A percentile compares a stretch with the other conserved stretches of the same genome.
Conservation (phyloP, 2,888 invertebrate genomes). For the Diarsia dahlii region DNA sequence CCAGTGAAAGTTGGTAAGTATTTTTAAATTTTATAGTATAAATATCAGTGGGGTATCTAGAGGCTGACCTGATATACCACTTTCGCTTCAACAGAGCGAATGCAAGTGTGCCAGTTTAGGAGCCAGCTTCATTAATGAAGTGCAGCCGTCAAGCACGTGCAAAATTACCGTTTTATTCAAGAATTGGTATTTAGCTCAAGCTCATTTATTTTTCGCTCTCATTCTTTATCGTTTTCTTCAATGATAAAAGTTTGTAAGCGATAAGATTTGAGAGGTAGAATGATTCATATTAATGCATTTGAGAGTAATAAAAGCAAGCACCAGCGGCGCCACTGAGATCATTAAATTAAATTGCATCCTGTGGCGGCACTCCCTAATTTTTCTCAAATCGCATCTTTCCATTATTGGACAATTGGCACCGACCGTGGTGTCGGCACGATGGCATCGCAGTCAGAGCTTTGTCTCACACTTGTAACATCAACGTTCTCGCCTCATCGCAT, state of each 20-base stretch:
- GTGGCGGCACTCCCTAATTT: slow-evolving; percentile 53
- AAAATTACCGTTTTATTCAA: slow-evolving; percentile 28
- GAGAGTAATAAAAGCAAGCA: slow-evolving; percentile 37
- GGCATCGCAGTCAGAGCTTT: slow-evolving; percentile 57
- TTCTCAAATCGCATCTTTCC: slow-evolving; percentile 55
- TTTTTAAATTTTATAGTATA: slow-evolving; percentile 48
- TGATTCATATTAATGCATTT: slow-evolving; percentile 45
- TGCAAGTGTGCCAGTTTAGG: slow-evolving; percentile 69
- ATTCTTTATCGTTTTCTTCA: slow-evolving; percentile 28
- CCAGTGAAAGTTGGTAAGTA: slow-evolving; percentile 64
- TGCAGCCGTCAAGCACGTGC: slow-evolving; percentile 10
- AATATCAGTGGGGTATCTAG: slow-evolving; percentile 51
- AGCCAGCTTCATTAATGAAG: slow-evolving; percentile 41
- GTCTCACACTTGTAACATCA: slow-evolving; percentile 70
- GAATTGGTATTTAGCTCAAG: slow-evolving; percentile 25
- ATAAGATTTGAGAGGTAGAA: slow-evolving; percentile 37
- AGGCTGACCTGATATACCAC: slow-evolving; percentile 70
- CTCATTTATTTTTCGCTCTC: slow-evolving; percentile 16
- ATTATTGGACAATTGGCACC: slow-evolving; percentile 61
- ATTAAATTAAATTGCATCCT: slow-evolving; percentile 58
- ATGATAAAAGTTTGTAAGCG: slow-evolving; percentile 29
- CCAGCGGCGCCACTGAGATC: slow-evolving; percentile 47
- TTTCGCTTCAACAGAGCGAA: slow-evolving; percentile 73
- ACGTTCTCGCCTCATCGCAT: slow-evolving; percentile 72
- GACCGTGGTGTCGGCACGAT: slow-evolving; percentile 41